phyloP scores from a whole-genome alignment of 1,140 invertebrate genomes.

The Drosophila eugracilis region DNA sequence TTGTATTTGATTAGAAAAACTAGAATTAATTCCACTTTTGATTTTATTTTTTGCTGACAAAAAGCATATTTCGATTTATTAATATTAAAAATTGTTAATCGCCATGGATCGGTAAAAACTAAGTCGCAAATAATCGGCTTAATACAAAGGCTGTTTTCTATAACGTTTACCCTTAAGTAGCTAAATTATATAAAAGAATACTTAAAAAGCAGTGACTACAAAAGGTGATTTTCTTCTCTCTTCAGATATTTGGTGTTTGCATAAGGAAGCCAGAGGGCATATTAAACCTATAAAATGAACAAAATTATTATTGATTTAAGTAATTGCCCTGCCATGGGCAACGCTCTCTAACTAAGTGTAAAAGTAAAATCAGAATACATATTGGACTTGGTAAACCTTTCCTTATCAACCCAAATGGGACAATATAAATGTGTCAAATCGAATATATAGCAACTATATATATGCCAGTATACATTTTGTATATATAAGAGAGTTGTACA shows the following conservation, averaged over 20 bases:
- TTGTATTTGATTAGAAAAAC: neutral
- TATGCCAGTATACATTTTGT: slow-evolving; percentile 45
- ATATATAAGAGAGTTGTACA: slow-evolving; percentile 68
- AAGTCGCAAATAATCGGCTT: slow-evolving; percentile 30
- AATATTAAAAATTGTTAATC: slow-evolving; percentile 62
- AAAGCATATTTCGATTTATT: slow-evolving; percentile 57
- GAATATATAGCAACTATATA: slow-evolving; percentile 58
- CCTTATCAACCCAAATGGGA: neutral
- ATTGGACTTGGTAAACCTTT: slow-evolving; percentile 30
- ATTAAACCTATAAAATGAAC: slow-evolving; percentile 24
- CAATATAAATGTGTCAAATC: slow-evolving; percentile 19
- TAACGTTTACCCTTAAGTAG: slow-evolving; percentile 18
- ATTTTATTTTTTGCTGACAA: slow-evolving; percentile 30
- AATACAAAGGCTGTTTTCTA: slow-evolving; percentile 44
- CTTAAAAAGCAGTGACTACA: slow-evolving; percentile 79
- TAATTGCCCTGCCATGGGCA: neutral
- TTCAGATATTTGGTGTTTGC: slow-evolving; percentile 73
- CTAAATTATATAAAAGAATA: slow-evolving; percentile 56
- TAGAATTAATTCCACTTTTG: neutral
- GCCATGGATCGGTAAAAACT: slow-evolving; percentile 54
- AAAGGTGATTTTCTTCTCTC: slow-evolving; percentile 48
- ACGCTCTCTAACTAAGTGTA: slow-evolving; percentile 17
- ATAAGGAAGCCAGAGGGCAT: slow-evolving; percentile 66
- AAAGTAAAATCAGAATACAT: slow-evolving; percentile 20
- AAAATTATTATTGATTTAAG: slow-evolving; percentile 19